A percentile compares a stretch with the other conserved stretches of the same genome.
These are phyloP conservation scores for Ectropis grisescens DNA, from an alignment of 1,140 invertebrate genomes.

Conservation along the genomic window DNA sequence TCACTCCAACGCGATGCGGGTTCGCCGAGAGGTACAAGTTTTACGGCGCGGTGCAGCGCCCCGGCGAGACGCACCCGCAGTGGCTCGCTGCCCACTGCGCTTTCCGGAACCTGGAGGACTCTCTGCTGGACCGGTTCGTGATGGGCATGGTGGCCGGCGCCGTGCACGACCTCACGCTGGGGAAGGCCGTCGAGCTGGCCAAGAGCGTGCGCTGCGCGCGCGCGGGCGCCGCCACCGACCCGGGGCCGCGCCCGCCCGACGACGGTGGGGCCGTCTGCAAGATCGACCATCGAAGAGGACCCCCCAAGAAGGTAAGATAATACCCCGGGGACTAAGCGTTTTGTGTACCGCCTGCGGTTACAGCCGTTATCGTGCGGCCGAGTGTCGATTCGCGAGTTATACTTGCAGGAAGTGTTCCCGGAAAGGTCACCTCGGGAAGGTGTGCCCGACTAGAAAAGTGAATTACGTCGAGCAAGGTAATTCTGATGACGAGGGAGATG, in stretches of 20 bases:
- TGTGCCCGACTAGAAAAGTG: conserved; percentile 8
- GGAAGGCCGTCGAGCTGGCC: conserved; percentile 18
- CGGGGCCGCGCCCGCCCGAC: background rate
- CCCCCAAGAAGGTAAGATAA: conserved; percentile 1
- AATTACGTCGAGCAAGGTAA: conserved; percentile 5
- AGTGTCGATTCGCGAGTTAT: conserved; percentile 21
- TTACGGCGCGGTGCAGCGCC: conserved; percentile 5
- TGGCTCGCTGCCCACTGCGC: conserved; percentile 5
- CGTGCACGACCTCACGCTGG: conserved; percentile 6
- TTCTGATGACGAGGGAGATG: conserved; percentile 8
- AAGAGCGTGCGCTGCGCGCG: conserved; percentile 19
- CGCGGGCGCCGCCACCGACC: background rate
- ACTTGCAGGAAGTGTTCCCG: conserved; percentile 20
- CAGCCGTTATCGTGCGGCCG: conserved; percentile 9
- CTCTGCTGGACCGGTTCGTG: conserved; percentile 7
- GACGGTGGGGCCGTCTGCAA: background rate
- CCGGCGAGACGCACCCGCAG: conserved; percentile 7
- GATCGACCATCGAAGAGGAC: background rate
- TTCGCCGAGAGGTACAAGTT: conserved; percentile 11
- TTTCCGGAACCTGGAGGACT: background rate
- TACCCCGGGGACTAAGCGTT: too few relatives aligned
- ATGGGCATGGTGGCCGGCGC: conserved; percentile 10
- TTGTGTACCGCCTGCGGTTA: conserved; percentile 14
- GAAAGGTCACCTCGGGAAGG: conserved; percentile 9
- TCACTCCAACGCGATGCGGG: conserved; percentile 11